Evolutionary conservation across 2,888 invertebrate genomes (phyloP).

Genomic region (Hedya salicella): DNA sequence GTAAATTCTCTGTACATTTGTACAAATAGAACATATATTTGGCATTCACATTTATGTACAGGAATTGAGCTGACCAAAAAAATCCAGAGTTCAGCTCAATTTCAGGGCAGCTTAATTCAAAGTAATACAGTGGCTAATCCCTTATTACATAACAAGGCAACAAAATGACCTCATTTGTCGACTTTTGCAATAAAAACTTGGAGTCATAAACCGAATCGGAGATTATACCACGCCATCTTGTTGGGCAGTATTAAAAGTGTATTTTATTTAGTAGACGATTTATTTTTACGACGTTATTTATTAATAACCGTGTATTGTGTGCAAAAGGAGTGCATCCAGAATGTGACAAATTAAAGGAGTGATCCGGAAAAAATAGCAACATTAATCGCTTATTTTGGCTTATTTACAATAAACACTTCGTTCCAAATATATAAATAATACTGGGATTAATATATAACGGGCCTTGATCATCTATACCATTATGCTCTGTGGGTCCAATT

Average conservation of each 20-base stretch:
- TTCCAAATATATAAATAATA: no score
- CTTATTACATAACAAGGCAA: constrained; percentile 1
- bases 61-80: background rate
- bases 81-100: no score
- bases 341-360: no score
- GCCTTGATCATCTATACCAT: no score
- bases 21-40: background rate
- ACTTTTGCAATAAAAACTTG: constrained; percentile 32
- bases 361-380: no score
- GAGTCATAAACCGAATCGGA: constrained; percentile 17
- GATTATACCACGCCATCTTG: constrained; percentile 15
- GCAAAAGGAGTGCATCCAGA: background rate
- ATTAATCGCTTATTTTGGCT: no score
- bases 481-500: no score
- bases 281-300: background rate
- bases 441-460: no score
- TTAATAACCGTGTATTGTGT: background rate
- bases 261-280: background rate
- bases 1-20: background rate
- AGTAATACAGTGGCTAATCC: constrained; percentile 2
- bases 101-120: no score
- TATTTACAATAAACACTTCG: no score
- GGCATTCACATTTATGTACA: background rate
- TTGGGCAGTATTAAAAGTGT: constrained; percentile 6
- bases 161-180: constrained; percentile 11